These are phyloP conservation scores for Odontamblyopus rebecca DNA, from an alignment of 2,797 vertebrate genomes.

Conservation along the genomic window DNA sequence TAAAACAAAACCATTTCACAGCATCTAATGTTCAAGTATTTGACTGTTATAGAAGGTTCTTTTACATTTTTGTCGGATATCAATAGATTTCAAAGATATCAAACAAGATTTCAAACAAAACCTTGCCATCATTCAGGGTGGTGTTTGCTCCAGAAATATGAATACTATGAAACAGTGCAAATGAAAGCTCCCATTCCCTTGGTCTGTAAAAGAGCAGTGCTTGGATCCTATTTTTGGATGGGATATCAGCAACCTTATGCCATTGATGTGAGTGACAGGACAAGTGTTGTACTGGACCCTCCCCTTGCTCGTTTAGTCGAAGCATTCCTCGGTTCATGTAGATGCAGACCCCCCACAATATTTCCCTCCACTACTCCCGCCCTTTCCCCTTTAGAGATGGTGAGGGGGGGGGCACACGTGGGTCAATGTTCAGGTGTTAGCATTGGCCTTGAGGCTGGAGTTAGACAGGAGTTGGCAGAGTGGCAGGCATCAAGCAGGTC, in stretches of 20 bases:
- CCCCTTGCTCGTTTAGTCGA: constrained; percentile 64
- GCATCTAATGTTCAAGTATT: background rate
- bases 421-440: constrained; percentile 63
- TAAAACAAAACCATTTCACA: background rate
- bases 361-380: constrained; percentile 46
- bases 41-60: background rate
- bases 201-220: constrained; percentile 51
- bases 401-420: constrained; percentile 34
- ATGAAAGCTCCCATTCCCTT: constrained; percentile 46
- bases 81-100: background rate
- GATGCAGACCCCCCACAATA: constrained; percentile 60
- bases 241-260: constrained; percentile 66
- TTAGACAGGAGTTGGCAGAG: constrained; percentile 58
- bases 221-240: constrained; percentile 77
- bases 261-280: constrained; percentile 80
- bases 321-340: constrained; percentile 79
- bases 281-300: constrained; percentile 77
- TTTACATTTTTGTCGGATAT: background rate
- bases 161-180: constrained; percentile 45
- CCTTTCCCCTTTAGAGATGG: constrained; percentile 40
- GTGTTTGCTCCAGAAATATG: constrained; percentile 26
- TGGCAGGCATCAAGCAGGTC: constrained; percentile 57
- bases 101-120: background rate
- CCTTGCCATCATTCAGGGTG: background rate
- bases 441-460: constrained; percentile 42